Percentiles rank a stretch among this genome's conserved stretches.
Evolutionary conservation across 2,113 vertebrate genomes (phyloP).

Genomic region (Rhinopomastus cyanomelas): DNA sequence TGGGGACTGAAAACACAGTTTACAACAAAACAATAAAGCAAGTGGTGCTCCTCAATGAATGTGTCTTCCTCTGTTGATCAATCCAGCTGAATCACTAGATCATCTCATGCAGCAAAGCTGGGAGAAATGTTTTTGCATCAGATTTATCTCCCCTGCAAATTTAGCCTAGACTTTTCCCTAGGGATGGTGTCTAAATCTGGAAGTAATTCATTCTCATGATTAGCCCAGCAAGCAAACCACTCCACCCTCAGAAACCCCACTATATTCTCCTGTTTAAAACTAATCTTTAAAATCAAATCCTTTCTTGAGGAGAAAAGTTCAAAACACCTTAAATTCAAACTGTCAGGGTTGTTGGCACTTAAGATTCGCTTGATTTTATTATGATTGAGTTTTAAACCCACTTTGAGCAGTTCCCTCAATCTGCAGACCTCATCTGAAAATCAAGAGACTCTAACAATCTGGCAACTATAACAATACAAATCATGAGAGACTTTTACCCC

Average conservation of each 20-base stretch:
- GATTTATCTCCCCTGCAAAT: neutral
- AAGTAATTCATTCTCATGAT: neutral
- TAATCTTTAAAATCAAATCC: neutral
- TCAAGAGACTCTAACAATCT: neutral
- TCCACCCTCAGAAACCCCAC: accelerated
- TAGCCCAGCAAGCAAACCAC: neutral
- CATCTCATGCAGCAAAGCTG: neutral
- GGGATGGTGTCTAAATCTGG: neutral
- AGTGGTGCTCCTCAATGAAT: neutral
- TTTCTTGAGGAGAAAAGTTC: neutral
- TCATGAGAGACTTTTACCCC: neutral
- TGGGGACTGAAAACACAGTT: neutral
- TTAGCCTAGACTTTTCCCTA: neutral
- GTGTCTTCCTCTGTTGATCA: neutral
- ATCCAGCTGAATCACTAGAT: neutral
- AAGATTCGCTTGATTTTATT: neutral
- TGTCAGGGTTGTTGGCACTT: neutral
- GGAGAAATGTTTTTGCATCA: neutral
- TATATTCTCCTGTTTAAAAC: neutral
- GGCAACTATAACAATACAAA: neutral
- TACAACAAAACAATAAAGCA: neutral
- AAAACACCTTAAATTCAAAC: neutral
- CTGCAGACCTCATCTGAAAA: neutral
- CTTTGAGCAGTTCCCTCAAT: neutral
- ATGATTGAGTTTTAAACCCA: neutral